These are phyloP conservation scores for Callorhinus ursinus DNA, from an alignment of 2,113 vertebrate species.

Conservation along the genomic window DNA sequence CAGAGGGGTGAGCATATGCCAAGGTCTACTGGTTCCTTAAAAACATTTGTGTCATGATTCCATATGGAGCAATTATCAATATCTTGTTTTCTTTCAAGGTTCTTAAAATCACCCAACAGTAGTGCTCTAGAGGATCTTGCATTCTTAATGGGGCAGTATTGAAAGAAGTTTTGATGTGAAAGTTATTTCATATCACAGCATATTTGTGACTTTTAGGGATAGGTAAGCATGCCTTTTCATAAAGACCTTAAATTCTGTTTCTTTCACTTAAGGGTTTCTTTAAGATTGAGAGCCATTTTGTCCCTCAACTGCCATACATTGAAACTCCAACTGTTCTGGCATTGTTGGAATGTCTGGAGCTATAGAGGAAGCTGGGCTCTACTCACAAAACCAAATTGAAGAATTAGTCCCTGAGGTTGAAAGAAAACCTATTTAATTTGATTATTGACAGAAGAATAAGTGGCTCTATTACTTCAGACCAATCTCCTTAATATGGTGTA, in stretches of 20 bases:
- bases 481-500: not conserved
- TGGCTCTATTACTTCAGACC: not conserved
- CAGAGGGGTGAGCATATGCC: rapidly evolving
- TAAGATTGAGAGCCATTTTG: not conserved
- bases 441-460: not conserved
- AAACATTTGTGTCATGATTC: not conserved
- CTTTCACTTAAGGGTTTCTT: not conserved
- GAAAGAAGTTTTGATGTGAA: not conserved
- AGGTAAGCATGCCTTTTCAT: not conserved
- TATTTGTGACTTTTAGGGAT: not conserved
- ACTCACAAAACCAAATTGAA: not conserved
- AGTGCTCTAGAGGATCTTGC: too few species aligned
- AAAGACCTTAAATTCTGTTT: not conserved
- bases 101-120: not conserved
- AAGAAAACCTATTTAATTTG: not conserved
- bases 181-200: not conserved
- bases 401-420: not conserved
- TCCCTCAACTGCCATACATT: not conserved
- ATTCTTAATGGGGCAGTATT: not conserved
- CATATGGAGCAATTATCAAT: rapidly evolving
- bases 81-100: not conserved
- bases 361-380: not conserved
- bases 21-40: not conserved
- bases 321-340: not conserved
- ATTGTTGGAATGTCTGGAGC: not conserved